phyloP scores from a whole-genome alignment of 2,888 invertebrate genomes.

The Argyresthia albistria region DNA sequence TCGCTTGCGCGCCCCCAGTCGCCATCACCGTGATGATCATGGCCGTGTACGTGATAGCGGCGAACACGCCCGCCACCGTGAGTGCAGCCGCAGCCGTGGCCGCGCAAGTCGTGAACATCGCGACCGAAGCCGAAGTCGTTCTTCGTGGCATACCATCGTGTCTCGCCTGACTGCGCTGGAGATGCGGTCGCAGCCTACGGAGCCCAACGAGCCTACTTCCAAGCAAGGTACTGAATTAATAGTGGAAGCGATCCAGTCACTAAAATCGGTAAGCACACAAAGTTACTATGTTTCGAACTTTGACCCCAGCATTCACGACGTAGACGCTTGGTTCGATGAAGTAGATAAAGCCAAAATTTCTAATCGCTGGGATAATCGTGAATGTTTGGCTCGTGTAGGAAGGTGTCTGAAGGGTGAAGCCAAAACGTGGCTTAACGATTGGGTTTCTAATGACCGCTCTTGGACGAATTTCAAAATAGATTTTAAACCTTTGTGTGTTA shows the following conservation, averaged over 20 bases:
- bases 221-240: background rate
- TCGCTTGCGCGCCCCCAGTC: background rate
- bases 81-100: background rate
- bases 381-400: constrained; percentile 5
- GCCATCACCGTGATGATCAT: background rate
- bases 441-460: background rate
- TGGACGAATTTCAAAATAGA: background rate
- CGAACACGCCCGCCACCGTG: background rate
- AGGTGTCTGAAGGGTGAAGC: constrained; percentile 2
- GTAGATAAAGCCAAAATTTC: background rate
- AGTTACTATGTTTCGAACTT: background rate
- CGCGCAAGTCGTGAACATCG: background rate
- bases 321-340: constrained; percentile 1
- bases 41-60: background rate
- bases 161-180: background rate
- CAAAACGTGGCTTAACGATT: background rate
- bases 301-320: background rate
- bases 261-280: background rate
- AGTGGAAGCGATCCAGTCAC: background rate
- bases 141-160: background rate
- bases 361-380: constrained; percentile 4
- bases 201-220: background rate
- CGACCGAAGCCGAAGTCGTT: background rate
- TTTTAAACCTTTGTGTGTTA: background rate
- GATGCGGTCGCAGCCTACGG: background rate